Evolutionary conservation across 2,113 vertebrate species (phyloP).

Genomic region (Galeopterus variegatus): DNA sequence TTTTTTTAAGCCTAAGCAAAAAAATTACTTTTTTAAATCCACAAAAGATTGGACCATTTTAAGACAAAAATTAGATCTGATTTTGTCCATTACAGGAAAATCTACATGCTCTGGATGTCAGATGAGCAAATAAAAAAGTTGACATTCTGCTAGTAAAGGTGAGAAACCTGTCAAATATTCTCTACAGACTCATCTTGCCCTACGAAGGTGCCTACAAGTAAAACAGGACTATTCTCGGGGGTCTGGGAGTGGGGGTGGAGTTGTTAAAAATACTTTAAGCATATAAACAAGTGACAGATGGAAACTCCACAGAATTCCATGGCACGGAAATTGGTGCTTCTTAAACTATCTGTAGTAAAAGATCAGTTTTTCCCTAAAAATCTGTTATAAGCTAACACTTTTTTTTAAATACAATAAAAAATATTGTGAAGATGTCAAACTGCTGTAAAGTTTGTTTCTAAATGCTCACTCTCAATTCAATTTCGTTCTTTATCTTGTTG

Average conservation of each 20-base stretch:
- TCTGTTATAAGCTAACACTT: not conserved
- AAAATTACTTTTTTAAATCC: not conserved
- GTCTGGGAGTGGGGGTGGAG: not conserved
- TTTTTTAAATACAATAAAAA: slow-evolving; percentile 4
- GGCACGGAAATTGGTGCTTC: not conserved
- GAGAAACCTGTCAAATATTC: not conserved
- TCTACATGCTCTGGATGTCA: not conserved
- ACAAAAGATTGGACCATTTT: not conserved
- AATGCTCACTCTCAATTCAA: not conserved
- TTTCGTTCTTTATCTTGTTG: not conserved
- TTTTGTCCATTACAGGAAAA: not conserved
- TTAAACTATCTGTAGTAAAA: not conserved
- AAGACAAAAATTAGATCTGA: not conserved
- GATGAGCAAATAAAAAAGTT: not conserved
- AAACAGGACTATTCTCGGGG: not conserved
- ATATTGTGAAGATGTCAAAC: not conserved
- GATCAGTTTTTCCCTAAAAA: not conserved
- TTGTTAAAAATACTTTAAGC: not conserved
- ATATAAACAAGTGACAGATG: not conserved
- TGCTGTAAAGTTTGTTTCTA: slow-evolving; percentile 14
- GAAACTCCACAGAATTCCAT: not conserved
- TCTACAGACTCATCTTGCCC: not conserved
- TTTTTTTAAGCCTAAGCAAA: not conserved
- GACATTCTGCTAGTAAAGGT: not conserved
- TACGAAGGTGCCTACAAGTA: not conserved